Base-by-base conservation (phyloP, 2,888 invertebrate genomes). In the Bimastos eiseni region DNA sequence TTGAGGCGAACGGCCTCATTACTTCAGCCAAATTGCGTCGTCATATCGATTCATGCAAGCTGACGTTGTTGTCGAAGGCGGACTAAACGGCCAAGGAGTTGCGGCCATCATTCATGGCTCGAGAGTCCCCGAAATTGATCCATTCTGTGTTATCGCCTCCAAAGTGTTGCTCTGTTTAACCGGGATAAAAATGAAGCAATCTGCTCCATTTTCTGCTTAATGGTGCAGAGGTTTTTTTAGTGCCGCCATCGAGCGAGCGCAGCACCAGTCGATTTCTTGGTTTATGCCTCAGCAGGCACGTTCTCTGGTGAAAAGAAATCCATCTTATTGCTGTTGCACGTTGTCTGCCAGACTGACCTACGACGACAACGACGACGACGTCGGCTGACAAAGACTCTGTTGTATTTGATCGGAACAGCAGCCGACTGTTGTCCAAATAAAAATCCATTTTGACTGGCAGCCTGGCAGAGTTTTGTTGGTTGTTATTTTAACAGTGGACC, bases 171-270 rank as follows among this genome's bases (percentile, higher is more conserved):
- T 30, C 70, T 70, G 70, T 70, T 70, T 70, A 70, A 70, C 70
- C n/a, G 70, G 70, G 70, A 70, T 70, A 70, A 70, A 70, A 70
- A 30, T 70, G n/a, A 70, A 70, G 70, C 70, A 70, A 70, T 70
- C 70, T 70, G 70, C 70, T 70, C 70, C 70, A 70, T 70, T 70
- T 70, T 70, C 70, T 70, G 70, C 70, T 70, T 70, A 70, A 70
- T 70, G 70, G 70, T 70, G 70, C 8, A n/a, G 70, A 70, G 70
- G n/a, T n/a, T 70, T 49, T n/a, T 70, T 70, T 70, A 70, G 70
- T 70, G 70, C n/a, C 70, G 70, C 30, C n/a, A n/a, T 11, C 41
- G 41, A 41, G n/a, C 70, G 70, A 70, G 70, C 13, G n/a, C 70
- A 5, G 70, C 30, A 70, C 70, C 70, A 70, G 70, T 70, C 70